Evolutionary conservation across 1,140 invertebrate genomes (phyloP).

Genomic region (Adelges cooleyi): DNA sequence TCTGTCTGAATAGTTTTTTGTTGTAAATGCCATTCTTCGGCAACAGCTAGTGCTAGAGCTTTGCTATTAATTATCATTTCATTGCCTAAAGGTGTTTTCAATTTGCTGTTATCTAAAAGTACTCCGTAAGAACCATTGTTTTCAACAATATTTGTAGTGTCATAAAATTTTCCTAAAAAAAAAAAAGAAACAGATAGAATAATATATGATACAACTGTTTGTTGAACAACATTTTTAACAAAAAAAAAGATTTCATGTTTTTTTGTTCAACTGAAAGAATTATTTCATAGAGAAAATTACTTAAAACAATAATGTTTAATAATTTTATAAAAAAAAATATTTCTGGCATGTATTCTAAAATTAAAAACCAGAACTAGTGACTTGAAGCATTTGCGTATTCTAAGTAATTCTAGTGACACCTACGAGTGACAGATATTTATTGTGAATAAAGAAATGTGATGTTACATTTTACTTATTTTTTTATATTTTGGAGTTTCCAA

Average conservation of each 20-base stretch:
- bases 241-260: neutral
- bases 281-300: neutral
- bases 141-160: conserved; percentile 51
- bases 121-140: conserved; percentile 57
- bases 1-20: conserved; percentile 60
- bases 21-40: conserved; percentile 86
- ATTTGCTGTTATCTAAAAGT: conserved; percentile 65
- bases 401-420: too few relatives aligned
- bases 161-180: conserved; percentile 48
- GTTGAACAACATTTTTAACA: neutral
- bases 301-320: neutral
- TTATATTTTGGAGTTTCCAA: too few relatives aligned
- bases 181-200: neutral
- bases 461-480: too few relatives aligned
- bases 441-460: too few relatives aligned
- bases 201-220: neutral
- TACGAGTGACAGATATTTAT: too few relatives aligned
- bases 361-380: neutral
- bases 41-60: conserved; percentile 77
- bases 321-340: neutral
- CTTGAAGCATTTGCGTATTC: too few relatives aligned
- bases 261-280: neutral
- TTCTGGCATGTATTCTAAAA: neutral
- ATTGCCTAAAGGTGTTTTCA: conserved; percentile 76
- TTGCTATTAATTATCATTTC: conserved; percentile 69